Base-by-base conservation (phyloP, 2,888 invertebrate genomes). In the Unio pictorum region DNA sequence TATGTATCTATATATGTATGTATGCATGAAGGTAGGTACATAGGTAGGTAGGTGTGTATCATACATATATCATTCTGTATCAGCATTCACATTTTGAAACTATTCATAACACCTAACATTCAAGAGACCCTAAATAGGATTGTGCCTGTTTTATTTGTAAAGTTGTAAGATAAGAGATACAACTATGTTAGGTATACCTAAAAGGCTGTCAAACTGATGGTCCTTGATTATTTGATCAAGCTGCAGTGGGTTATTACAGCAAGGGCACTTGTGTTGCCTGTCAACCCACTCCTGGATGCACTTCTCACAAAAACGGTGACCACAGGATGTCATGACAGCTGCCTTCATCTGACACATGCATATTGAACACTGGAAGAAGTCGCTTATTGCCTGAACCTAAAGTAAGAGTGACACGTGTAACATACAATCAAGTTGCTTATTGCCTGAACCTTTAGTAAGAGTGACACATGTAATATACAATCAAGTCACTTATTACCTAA, bases 251-350 rank as follows among this genome's bases (percentile, higher is more conserved):
- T 80, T 77, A 70, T 87, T 87, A 73, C 87, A 88, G 71, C 88
- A 87, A 0, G 88, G 87, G 74, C 88, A 88, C 57, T 76, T 83
- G 66, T 84, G 86, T 54, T 83, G 79, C 17, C 84, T 75, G 66
- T 84, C 83, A 20, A 87, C 82, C 84, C 87, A 86, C 69, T 88
- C 87, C 56, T 71, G 74, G 65, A 88, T 87, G 73, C 88, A 88
- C 45, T 80, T 81, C 62, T 78, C 80, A 75, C 88, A 88, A 71
- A 80, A 88, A 11, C 87, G 77, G 64, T 88, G 87, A n/a, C 88
- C 87, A 76, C 88, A 88, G 8, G 75, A 69, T 17, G 88, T 88
- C 67, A 84, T 77, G 28, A 77, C 75, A 0, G 85, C 75, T 4
- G 73, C 67, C 23, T 72, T 78, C 78, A 88, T 71, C 55, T 74